Evolutionary conservation across 2,113 vertebrate species (phyloP), one percentile per base, ranked within the genome.

Genomic region (Tricholaema leucomelas): DNA sequence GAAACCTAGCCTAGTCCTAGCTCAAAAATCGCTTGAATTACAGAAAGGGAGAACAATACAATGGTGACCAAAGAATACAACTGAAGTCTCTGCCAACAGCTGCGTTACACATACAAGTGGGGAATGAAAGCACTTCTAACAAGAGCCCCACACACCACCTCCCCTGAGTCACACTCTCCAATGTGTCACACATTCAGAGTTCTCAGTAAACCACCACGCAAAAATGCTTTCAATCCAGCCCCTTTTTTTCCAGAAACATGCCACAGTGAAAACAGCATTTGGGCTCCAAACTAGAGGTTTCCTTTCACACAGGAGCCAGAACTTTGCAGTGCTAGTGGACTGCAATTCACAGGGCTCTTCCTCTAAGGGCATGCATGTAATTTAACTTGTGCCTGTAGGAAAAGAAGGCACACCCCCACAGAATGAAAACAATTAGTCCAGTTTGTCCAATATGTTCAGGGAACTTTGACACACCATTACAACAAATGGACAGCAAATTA

Each of bases 181-280:
- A 1, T 2, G 4, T 33, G n/a, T 25, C 27, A 69, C 8, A 14
- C 0, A 5, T 19, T 28, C 40, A 27, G 16, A n/a, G 4, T 11
- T 31, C 28, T 8, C 59, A 69, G 30, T 23, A 63, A 81, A 61
- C 35, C 8, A 78, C 13, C 35, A 27, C 12, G 17, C 9, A 71
- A 65, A 85, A 80, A 44, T 5, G 8, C 19, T 50, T 72, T 65
- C 42, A 35, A 16, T 27, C 6, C 33, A 38, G 35, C 10, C 31
- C 28, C 12, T 20, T 81, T 35, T 66, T 35, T 66, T 23, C 59
- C n/a, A 79, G 42, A 72, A 81, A 48, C 7, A 23, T 0, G 2
- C 18, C 13, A 50, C 0, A 0, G 55, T 44, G 19, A 72, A 65
- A 77, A 19, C 21, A 71, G 33, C 15, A 42, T 14, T 33, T 65